A percentile compares a stretch with the other conserved stretches of the same genome.
phyloP scores from a whole-genome alignment of 2,888 invertebrate genomes.

The Philonicus albiceps region DNA sequence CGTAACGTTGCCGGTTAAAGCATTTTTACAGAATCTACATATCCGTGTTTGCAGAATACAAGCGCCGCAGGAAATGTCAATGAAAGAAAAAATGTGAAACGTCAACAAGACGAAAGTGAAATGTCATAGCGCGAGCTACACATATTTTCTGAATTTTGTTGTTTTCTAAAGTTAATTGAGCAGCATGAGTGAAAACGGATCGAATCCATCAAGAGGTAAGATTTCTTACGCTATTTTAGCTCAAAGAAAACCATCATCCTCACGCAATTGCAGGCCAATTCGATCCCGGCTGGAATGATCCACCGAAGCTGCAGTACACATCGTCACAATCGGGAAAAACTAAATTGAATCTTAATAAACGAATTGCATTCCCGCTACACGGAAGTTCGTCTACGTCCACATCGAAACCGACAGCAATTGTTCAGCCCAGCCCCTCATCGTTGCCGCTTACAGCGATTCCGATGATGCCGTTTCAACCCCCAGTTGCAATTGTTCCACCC shows the following conservation, averaged over 20 bases:
- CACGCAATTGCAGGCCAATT: conserved; percentile 55
- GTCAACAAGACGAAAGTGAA: conserved; percentile 36
- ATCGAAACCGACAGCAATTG: conserved; percentile 56
- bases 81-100: conserved; percentile 28
- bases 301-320: conserved; percentile 56
- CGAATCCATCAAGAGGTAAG: conserved; percentile 34
- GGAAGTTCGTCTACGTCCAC: conserved; percentile 46
- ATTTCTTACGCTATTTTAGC: too few species aligned
- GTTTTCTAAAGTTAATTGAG: neutral
- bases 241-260: neutral
- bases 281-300: conserved; percentile 62
- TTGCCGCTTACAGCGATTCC: conserved; percentile 48
- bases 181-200: conserved; percentile 34
- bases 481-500: conserved; percentile 55
- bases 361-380: conserved; percentile 59
- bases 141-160: neutral
- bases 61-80: neutral
- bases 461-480: conserved; percentile 48
- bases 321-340: conserved; percentile 53
- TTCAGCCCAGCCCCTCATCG: conserved; percentile 53
- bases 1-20: neutral
- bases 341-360: conserved; percentile 59
- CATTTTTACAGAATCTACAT: neutral
- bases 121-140: conserved; percentile 29
- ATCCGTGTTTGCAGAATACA: neutral